A percentile compares a stretch with the other conserved stretches of the same genome.
These are phyloP conservation scores for Malaclemys terrapin DNA, from an alignment of 2,113 vertebrate genomes.

Conservation along the genomic window DNA sequence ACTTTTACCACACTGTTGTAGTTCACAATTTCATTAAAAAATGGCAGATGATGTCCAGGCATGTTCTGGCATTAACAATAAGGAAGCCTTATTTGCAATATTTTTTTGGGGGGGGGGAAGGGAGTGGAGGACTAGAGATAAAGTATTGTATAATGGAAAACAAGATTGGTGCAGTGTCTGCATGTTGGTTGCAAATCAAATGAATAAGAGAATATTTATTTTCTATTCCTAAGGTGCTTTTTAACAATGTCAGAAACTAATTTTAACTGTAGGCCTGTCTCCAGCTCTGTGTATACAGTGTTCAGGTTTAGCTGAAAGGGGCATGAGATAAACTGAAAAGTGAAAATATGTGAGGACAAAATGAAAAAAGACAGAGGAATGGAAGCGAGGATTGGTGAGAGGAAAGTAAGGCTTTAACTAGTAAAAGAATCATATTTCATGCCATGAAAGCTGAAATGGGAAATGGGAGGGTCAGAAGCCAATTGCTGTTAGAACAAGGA, in stretches of 20 bases:
- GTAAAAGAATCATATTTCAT: background rate
- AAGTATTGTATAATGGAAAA: conserved; percentile 23
- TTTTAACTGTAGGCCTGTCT: conserved; percentile 29
- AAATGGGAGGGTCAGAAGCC: background rate
- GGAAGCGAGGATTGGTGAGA: background rate
- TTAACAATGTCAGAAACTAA: background rate
- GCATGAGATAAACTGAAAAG: conserved; percentile 26
- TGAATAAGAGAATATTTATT: conserved; percentile 18
- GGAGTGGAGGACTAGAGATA: background rate
- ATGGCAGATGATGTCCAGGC: background rate
- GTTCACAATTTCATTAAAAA: conserved; percentile 31
- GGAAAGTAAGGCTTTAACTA: conserved; percentile 1
- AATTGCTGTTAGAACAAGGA: conserved; percentile 12
- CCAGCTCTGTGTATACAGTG: background rate
- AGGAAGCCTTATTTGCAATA: conserved; percentile 6
- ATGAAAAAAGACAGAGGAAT: conserved; percentile 40
- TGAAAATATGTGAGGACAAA: background rate
- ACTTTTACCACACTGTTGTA: background rate
- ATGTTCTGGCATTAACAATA: background rate
- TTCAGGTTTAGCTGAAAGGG: background rate
- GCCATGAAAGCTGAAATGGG: background rate
- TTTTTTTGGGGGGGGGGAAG: background rate
- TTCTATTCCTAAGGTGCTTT: too few relatives aligned
- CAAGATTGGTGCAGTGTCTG: conserved; percentile 28
- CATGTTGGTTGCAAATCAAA: conserved; percentile 32